phyloP scores from a whole-genome alignment of 2,797 vertebrate species.

The Mus caroli region DNA sequence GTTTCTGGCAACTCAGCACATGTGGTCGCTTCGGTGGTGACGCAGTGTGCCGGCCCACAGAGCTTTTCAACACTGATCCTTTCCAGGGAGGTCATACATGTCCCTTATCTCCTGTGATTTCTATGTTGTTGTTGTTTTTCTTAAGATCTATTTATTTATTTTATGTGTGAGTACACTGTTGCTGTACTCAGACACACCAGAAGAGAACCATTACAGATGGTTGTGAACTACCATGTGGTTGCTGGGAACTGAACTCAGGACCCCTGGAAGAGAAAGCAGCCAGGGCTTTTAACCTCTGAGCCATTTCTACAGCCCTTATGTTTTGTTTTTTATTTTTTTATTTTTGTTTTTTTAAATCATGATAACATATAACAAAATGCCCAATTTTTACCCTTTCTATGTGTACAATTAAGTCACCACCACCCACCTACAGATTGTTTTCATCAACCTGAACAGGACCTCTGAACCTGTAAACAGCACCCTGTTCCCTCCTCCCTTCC shows the following conservation, averaged over 20 bases:
- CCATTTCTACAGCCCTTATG: conserved; percentile 66
- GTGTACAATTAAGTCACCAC: neutral
- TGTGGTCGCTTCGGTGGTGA: neutral
- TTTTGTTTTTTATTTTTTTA: neutral
- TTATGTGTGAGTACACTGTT: no score
- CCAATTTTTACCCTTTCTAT: neutral
- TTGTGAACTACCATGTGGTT: no score
- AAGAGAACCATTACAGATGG: no score
- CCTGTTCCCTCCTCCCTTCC: neutral
- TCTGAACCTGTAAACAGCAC: neutral
- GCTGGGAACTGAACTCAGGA: no score
- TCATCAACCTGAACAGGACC: neutral
- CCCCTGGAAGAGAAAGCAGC: no score
- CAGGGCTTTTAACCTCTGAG: no score
- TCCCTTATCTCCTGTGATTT: conserved; percentile 60
- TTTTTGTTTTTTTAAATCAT: neutral
- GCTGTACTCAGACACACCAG: no score
- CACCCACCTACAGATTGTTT: neutral
- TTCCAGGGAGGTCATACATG: neutral
- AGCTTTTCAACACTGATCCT: neutral
- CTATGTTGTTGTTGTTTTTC: conserved; percentile 62
- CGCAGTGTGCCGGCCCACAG: rapidly evolving
- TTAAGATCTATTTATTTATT: no score
- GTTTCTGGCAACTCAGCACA: neutral
- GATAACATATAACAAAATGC: neutral